Percentiles rank a stretch among this genome's conserved stretches.
Conservation (phyloP, 2,113 vertebrate genomes). For the Microtus richardsoni region DNA sequence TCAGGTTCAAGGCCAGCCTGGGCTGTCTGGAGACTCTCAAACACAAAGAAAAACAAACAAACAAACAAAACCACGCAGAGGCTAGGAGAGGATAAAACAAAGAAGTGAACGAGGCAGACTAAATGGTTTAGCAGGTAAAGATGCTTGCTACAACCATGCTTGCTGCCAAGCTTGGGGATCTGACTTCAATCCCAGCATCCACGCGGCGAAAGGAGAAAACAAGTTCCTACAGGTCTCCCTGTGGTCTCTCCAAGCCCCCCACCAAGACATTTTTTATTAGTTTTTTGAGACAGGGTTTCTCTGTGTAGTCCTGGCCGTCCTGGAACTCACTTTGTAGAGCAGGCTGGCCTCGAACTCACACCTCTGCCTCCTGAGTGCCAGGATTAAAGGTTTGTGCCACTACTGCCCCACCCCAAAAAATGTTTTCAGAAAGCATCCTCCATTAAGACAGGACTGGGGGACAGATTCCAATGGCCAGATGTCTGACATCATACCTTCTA, state of each 20-base stretch:
- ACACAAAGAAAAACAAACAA: neutral
- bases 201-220: no score
- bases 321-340: no score
- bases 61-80: neutral
- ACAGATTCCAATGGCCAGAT: neutral
- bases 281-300: no score
- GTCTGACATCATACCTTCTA: constrained; percentile 71
- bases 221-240: neutral
- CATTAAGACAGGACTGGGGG: neutral
- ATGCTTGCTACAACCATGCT: no score
- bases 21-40: neutral
- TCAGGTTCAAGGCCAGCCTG: neutral
- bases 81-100: neutral
- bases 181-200: no score
- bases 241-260: neutral
- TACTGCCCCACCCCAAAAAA: neutral
- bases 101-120: neutral
- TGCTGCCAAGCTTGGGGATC: neutral
- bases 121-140: neutral
- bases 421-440: neutral
- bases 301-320: no score
- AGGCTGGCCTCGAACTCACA: no score
- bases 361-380: no score
- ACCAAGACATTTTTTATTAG: neutral
- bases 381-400: neutral